Evolutionary conservation across 2,888 invertebrate genomes (phyloP), one percentile per base, ranked within the genome.

Genomic region (Lasioglossum pauxillum): DNA sequence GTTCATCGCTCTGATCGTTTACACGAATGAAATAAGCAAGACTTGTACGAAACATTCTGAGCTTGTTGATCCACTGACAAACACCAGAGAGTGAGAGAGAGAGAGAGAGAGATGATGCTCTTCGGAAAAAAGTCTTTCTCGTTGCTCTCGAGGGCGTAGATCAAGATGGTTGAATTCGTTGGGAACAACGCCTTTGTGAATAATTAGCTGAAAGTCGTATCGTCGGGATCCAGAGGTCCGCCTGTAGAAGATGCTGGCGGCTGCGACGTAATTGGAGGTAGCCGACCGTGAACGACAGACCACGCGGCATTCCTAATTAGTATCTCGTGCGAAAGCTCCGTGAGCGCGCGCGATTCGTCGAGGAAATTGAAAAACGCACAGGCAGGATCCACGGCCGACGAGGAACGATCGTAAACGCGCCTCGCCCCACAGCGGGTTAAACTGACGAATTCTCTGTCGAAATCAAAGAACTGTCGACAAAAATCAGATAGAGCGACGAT

Each of bases 221-320:
- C 38, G 10, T 69, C 38, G 23, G 69, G 10, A 69, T n/a, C 12
- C 8, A 69, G 23, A n/a, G 38, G 38, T 69, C 69, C 69, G 38
- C n/a, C 38, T 38, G 69, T 69, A 69, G 38, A 69, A 38, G 38
- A 38, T 12, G 69, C 41, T 38, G 69, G 12, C 19, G 69, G 35
- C 35, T 38, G 19, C 38, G 16, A 31, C 31, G 69, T 38, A n/a
- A 69, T 69, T n/a, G n/a, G 38, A 69, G 12, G 69, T 41, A 69
- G 23, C 19, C 69, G 38, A 41, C 38, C 69, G 23, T 23, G 38
- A 38, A 12, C 69, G 38, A 69, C 67, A 49, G 73, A 60, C 73
- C 72, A 31, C 16, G 64, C 53, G 80, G 73, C 64, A 44, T 73
- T 49, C 57, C 69, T 27, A 69, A 31, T 53, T 35, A 14, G 46